Base-by-base conservation (phyloP, 2,888 invertebrate genomes). In the Drosophila bunnanda region DNA sequence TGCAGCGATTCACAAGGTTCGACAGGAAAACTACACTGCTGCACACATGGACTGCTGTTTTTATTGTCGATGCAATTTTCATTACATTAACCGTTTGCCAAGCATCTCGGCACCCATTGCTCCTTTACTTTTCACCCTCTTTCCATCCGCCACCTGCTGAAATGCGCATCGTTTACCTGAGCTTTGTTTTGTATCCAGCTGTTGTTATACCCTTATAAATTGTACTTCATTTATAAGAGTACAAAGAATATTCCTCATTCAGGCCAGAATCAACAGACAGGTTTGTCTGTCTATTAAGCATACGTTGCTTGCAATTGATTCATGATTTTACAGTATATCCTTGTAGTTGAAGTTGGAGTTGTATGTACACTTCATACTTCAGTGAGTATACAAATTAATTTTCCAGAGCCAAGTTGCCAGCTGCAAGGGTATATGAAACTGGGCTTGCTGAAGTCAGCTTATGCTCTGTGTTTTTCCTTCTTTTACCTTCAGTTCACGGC, bases 31-130 rank as follows among this genome's bases (percentile, higher is more conserved):
- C 59, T 58, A 44, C 53, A 25, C 34, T n/a, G 20, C 39, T 38
- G 56, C 70, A 55, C 79, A 57, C 83, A 82, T 83, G 68, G 66
- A 78, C 75, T 72, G 75, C 70, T 72, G 81, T 75, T 83, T 83
- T 86, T 88, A 86, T 83, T 83, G 78, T 76, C 75, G 75, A 60
- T 76, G 75, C 87, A 80, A 66, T 89, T 83, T 87, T 87, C 86
- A 89, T 84, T 87, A 87, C 84, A 84, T 84, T 84, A 84, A 89
- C 77, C 78, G 77, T 66, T 84, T 76, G 75, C 82, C 80, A 55
- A 67, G 69, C 69, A 46, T 55, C 25, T 32, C 20, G 30, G 53
- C 58, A 57, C 61, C 70, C 60, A 52, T 8, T 17, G 25, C 22
- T 22, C n/a, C 22, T 10, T 15, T n/a, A 15, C n/a, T 38, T 44